These are phyloP conservation scores for Neodiprion virginianus DNA, from an alignment of 1,140 invertebrate species.

Conservation along the genomic window DNA sequence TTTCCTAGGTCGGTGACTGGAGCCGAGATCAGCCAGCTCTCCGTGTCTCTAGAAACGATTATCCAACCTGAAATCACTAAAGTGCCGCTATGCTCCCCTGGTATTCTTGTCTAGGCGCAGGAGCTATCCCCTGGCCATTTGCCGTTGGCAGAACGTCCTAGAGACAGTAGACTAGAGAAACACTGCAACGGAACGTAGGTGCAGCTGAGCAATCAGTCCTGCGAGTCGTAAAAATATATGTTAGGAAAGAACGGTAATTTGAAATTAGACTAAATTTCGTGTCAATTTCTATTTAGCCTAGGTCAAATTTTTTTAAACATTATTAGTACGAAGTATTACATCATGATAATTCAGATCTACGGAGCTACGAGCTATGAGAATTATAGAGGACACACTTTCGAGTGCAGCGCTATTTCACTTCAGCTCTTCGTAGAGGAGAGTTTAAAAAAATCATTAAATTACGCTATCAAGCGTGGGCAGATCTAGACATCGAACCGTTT, in stretches of 20 bases:
- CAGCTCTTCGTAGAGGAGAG: too few species aligned
- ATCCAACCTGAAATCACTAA: slow-evolving; percentile 23
- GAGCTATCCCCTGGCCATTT: slow-evolving; percentile 29
- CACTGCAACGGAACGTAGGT: neutral
- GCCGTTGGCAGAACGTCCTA: neutral
- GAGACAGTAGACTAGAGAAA: neutral
- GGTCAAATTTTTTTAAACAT: too few species aligned
- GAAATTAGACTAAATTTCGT: neutral
- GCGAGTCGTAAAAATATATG: too few species aligned
- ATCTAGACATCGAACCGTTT: too few species aligned
- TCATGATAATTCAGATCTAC: too few species aligned
- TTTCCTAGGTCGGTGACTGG: slow-evolving; percentile 11
- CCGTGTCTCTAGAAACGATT: slow-evolving; percentile 23
- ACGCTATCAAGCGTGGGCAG: too few species aligned
- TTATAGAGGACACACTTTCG: too few species aligned
- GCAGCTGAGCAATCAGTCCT: neutral
- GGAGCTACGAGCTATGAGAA: too few species aligned
- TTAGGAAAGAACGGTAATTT: too few species aligned
- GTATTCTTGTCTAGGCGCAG: slow-evolving; percentile 37
- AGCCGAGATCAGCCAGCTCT: slow-evolving; percentile 1
- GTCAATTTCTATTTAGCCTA: neutral
- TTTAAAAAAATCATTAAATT: too few species aligned
- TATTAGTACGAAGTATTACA: too few species aligned
- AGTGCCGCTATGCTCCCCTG: slow-evolving; percentile 30
- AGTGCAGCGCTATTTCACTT: too few species aligned